Conservation (phyloP, 2,113 vertebrate genomes). For the Syngnathus typhle region DNA sequence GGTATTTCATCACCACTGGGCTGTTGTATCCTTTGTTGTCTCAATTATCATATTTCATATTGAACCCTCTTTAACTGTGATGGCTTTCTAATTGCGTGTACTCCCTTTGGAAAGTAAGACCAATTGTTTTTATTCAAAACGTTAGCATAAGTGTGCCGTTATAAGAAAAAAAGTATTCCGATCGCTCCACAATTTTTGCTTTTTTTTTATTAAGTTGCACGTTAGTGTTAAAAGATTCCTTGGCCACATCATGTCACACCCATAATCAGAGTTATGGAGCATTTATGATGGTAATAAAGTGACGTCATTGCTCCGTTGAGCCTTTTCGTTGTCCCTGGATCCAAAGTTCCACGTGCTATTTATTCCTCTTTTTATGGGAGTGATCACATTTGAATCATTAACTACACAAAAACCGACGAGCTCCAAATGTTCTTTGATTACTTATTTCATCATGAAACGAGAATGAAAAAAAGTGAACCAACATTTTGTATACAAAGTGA, state of each 20-base stretch:
- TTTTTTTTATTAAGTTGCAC: no score
- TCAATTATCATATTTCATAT: no score
- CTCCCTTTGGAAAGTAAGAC: no score
- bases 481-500: neutral
- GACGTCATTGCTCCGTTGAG: slow-evolving; percentile 6
- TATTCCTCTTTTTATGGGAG: slow-evolving; percentile 22
- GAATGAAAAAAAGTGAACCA: neutral
- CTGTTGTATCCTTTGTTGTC: no score
- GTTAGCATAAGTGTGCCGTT: no score
- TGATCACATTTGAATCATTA: slow-evolving; percentile 40
- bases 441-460: neutral
- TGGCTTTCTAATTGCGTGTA: no score
- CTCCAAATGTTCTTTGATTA: neutral
- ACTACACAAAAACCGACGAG: neutral
- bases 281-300: slow-evolving; percentile 3
- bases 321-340: slow-evolving; percentile 10
- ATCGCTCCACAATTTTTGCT: no score
- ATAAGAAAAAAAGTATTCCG: no score
- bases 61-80: no score
- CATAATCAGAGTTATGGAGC: neutral
- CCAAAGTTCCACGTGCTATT: slow-evolving; percentile 32
- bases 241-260: neutral
- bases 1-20: no score
- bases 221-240: no score
- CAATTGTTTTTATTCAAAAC: no score